Percentiles rank a stretch among this genome's conserved stretches.
These are phyloP conservation scores for Euzetes globulus DNA, from an alignment of 2,888 invertebrate species.

Conservation along the genomic window DNA sequence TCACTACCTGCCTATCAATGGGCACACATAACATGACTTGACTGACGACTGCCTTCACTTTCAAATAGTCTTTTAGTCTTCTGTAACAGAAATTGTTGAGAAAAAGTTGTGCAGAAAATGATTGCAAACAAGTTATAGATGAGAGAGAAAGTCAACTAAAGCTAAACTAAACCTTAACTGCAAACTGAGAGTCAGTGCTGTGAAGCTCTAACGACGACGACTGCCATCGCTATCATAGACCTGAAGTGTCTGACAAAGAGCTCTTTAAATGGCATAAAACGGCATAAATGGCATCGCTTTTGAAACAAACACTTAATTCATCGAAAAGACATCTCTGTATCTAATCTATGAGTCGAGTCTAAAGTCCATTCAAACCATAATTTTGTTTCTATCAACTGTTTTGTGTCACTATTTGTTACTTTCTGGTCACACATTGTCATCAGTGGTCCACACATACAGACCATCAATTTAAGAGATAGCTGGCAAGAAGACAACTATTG, in stretches of 20 bases:
- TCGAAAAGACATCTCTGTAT: slow-evolving; percentile 1
- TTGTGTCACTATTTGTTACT: neutral
- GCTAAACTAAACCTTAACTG: no score
- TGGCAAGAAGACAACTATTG: neutral
- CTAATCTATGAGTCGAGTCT: slow-evolving; percentile 2
- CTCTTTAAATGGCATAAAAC: slow-evolving; percentile 1
- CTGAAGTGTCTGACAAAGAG: neutral
- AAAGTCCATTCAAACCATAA: slow-evolving; percentile 8
- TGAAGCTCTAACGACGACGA: neutral
- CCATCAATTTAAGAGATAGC: neutral
- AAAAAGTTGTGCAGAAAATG: neutral
- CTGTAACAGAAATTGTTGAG: neutral
- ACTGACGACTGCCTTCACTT: slow-evolving; percentile 5
- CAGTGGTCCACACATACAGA: neutral
- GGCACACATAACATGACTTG: neutral
- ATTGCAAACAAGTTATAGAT: slow-evolving; percentile 26
- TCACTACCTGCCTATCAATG: slow-evolving; percentile 25
- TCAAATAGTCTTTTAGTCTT: neutral
- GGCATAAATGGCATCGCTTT: slow-evolving; percentile 21
- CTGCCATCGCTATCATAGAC: slow-evolving; percentile 5
- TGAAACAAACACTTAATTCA: neutral
- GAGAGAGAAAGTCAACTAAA: no score
- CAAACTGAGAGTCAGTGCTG: neutral
- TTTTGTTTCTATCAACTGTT: neutral
- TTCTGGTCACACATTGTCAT: neutral